These are phyloP conservation scores for Drosophila yakuba DNA, from an alignment of 1,140 invertebrate species.

Conservation along the genomic window DNA sequence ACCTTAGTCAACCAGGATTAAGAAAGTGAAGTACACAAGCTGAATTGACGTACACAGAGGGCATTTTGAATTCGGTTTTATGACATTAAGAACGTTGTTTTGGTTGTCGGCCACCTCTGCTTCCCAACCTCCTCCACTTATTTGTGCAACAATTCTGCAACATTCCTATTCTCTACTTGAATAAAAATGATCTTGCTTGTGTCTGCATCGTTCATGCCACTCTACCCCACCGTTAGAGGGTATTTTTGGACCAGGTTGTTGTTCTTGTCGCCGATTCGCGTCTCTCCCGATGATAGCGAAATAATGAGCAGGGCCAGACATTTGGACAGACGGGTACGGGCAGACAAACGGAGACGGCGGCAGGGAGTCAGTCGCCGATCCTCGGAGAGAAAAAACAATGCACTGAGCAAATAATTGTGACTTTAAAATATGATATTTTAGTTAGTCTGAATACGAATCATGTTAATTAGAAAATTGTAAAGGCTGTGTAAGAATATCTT, in stretches of 20 bases:
- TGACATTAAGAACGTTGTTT: not conserved
- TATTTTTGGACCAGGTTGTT: slow-evolving; percentile 43
- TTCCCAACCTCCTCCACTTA: slow-evolving; percentile 4
- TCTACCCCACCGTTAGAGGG: slow-evolving; percentile 34
- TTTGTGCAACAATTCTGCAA: slow-evolving; percentile 48
- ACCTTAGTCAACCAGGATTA: too few relatives aligned
- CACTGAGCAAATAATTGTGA: not conserved
- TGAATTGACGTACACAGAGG: too few relatives aligned
- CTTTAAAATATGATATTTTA: too few relatives aligned
- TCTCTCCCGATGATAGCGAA: slow-evolving; percentile 44
- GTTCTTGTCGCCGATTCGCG: slow-evolving; percentile 24
- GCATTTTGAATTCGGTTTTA: not conserved
- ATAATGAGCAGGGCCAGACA: slow-evolving; percentile 52
- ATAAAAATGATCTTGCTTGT: slow-evolving; percentile 73
- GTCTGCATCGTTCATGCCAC: slow-evolving; percentile 35
- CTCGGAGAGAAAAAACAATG: slow-evolving; percentile 21
- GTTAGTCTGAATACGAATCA: too few relatives aligned
- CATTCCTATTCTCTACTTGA: slow-evolving; percentile 54
- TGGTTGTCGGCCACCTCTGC: not conserved
- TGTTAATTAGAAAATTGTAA: too few relatives aligned
- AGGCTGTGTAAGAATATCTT: too few relatives aligned
- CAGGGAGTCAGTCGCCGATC: slow-evolving; percentile 28
- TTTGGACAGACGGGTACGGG: slow-evolving; percentile 17
- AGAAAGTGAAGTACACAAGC: too few relatives aligned
- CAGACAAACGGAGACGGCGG: slow-evolving; percentile 6